Evolutionary conservation across 1,140 invertebrate species (phyloP).

Genomic region (Panulirus ornatus): DNA sequence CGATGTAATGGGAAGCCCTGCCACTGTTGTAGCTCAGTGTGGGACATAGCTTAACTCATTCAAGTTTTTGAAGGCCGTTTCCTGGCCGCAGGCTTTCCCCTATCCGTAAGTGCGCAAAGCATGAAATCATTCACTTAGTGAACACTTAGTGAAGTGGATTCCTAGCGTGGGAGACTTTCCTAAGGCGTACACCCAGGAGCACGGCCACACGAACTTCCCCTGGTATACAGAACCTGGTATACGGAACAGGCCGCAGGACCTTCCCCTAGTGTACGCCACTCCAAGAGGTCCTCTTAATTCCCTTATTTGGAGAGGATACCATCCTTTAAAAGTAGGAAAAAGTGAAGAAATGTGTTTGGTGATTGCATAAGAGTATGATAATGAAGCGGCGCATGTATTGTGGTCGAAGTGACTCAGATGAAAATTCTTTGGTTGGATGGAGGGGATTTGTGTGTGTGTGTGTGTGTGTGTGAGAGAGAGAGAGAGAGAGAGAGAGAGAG

Average conservation of each 20-base stretch:
- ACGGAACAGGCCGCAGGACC: not conserved
- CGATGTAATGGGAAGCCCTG: not conserved
- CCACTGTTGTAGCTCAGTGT: not conserved
- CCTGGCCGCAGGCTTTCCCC: no score
- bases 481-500: slow-evolving; percentile 7
- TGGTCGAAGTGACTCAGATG: not conserved
- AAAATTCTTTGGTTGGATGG: not conserved
- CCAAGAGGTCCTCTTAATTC: not conserved
- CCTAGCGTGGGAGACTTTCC: not conserved
- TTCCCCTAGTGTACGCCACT: not conserved
- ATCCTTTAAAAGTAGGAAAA: not conserved
- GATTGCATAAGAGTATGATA: not conserved
- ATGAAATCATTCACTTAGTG: no score
- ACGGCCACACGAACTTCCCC: not conserved
- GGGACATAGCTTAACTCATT: not conserved
- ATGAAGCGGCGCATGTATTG: not conserved
- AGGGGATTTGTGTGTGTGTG: no score
- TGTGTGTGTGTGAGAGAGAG: not conserved
- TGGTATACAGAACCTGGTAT: not conserved
- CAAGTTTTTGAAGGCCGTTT: no score
- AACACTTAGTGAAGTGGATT: no score
- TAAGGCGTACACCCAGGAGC: not conserved
- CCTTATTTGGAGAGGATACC: not conserved
- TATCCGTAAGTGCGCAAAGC: no score
- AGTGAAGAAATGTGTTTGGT: not conserved